Conservation (phyloP, 2,113 vertebrate species). For the Nothoprocta pentlandii region DNA sequence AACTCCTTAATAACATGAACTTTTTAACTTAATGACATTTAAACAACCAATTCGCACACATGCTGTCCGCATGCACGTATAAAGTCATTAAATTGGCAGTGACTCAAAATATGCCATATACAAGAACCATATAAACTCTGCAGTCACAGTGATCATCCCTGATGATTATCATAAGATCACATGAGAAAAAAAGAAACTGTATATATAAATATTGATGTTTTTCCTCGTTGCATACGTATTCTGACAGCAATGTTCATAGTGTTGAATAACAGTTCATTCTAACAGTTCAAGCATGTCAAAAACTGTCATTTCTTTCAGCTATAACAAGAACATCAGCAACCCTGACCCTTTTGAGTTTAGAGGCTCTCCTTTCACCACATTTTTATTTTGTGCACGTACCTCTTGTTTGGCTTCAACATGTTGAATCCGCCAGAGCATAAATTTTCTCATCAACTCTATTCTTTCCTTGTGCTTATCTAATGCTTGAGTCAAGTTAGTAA, state of each 20-base stretch:
- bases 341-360: constrained; percentile 2
- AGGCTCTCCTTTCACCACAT: neutral
- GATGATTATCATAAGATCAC: neutral
- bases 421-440: constrained; percentile 89
- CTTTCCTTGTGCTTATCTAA: constrained; percentile 90
- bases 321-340: neutral
- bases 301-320: neutral
- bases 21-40: neutral
- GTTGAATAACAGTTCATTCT: neutral
- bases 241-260: fast-evolving
- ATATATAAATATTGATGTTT: neutral
- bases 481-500: constrained; percentile 86
- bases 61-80: fast-evolving
- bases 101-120: neutral
- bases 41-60: neutral
- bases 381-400: constrained; percentile 75
- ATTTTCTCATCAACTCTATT: constrained; percentile 87
- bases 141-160: neutral
- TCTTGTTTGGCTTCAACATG: constrained; percentile 85
- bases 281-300: neutral
- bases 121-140: neutral
- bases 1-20: neutral
- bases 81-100: neutral
- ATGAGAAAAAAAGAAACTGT: too few species aligned
- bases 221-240: neutral